phyloP scores from a whole-genome alignment of 2,888 invertebrate species.

The Caenorhabditis sinica region DNA sequence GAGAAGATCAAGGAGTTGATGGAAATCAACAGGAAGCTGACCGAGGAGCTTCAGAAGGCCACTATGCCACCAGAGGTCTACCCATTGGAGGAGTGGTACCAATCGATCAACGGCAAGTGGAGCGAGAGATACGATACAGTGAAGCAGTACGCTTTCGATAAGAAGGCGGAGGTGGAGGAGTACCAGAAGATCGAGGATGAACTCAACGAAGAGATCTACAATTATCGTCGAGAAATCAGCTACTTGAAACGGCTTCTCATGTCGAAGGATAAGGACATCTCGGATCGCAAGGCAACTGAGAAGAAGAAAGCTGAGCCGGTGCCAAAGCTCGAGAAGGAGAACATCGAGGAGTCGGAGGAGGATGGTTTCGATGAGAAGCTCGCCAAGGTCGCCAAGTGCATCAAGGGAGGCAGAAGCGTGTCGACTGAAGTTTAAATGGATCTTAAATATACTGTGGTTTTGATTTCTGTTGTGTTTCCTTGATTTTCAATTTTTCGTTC shows the following conservation, averaged over 20 bases:
- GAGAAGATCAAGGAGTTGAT: conserved; percentile 6
- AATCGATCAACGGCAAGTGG: conserved; percentile 10
- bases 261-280: not conserved
- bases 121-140: not conserved
- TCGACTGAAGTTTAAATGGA: too few species aligned
- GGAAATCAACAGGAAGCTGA: conserved; percentile 23
- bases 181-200: not conserved
- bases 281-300: not conserved
- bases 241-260: not conserved
- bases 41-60: not conserved
- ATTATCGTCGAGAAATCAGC: not conserved
- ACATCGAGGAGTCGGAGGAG: not conserved
- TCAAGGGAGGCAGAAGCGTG: too few species aligned
- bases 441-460: too few species aligned
- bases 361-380: too few species aligned
- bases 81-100: conserved; percentile 38
- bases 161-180: not conserved
- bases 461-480: too few species aligned
- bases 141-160: not conserved
- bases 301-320: too few species aligned
- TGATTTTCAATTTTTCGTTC: too few species aligned
- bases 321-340: not conserved
- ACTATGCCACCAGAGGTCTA: not conserved
- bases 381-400: too few species aligned
- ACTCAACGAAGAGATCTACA: not conserved